Evolutionary conservation across 2,797 vertebrate genomes (phyloP).

Genomic region (Austrolebias charrua): DNA sequence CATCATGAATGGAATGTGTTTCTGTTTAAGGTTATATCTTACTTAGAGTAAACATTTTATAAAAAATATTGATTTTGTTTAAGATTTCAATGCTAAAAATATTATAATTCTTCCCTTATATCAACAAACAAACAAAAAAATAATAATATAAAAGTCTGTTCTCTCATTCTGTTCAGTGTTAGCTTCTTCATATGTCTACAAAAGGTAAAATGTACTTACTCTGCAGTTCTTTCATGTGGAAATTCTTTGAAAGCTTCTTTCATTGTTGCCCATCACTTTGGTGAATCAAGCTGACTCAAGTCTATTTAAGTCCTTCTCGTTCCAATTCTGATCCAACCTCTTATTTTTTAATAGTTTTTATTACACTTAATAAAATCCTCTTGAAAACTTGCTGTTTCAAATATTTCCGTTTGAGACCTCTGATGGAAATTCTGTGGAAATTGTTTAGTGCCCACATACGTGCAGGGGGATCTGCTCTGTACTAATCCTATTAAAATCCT

Average conservation of each 20-base stretch:
- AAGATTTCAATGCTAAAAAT: too few relatives aligned
- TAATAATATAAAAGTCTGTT: background rate
- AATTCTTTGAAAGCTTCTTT: constrained; percentile 19
- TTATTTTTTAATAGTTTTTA: constrained; percentile 8
- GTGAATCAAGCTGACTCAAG: constrained; percentile 8
- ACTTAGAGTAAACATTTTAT: too few relatives aligned
- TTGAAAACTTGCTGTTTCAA: constrained; percentile 9
- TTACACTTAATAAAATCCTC: constrained; percentile 15
- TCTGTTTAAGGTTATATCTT: background rate
- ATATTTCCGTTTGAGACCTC: constrained; percentile 11
- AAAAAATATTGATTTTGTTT: too few relatives aligned
- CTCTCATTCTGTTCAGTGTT: background rate
- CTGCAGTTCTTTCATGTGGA: background rate
- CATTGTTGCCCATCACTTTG: constrained; percentile 3
- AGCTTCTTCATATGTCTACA: constrained; percentile 5
- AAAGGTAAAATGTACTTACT: constrained; percentile 10
- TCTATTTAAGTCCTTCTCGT: constrained; percentile 12
- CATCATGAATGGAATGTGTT: background rate
- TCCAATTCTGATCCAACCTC: constrained; percentile 15
- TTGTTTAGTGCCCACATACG: constrained; percentile 23
- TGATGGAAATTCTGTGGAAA: constrained; percentile 28
- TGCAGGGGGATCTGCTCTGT: constrained; percentile 32
- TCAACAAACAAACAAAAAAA: too few relatives aligned
- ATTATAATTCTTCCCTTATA: too few relatives aligned
- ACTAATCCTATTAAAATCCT: constrained; percentile 57